Percentiles rank a stretch among this genome's conserved stretches.
Evolutionary conservation across 2,797 vertebrate genomes (phyloP).

Genomic region (Malurus splendens): DNA sequence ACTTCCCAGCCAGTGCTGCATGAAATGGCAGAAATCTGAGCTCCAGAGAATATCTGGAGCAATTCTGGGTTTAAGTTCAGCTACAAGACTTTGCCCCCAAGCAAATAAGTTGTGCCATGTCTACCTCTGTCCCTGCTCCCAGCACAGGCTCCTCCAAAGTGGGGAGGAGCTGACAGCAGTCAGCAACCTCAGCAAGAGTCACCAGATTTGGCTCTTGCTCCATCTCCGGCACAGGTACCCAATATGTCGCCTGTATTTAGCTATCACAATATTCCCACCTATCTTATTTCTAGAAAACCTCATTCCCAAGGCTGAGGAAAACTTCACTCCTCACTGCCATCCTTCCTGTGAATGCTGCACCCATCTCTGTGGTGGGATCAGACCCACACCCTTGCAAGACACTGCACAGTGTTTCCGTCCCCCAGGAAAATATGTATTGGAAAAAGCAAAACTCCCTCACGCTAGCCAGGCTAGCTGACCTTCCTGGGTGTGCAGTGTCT

Average conservation of each 20-base stretch:
- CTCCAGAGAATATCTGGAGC: neutral
- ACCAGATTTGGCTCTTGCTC: neutral
- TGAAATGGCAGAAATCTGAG: neutral
- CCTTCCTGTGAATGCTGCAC: accelerated
- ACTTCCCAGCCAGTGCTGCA: neutral
- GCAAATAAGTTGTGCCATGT: neutral
- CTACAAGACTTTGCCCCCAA: conserved; percentile 34
- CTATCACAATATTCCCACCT: neutral
- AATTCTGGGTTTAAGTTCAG: conserved; percentile 34
- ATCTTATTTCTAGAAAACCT: neutral
- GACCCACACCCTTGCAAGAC: accelerated
- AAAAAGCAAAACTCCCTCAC: neutral
- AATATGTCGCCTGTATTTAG: neutral
- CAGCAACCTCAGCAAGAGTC: neutral
- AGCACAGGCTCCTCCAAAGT: neutral
- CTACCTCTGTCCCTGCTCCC: neutral
- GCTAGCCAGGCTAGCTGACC: neutral
- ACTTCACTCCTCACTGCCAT: accelerated
- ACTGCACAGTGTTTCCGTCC: accelerated
- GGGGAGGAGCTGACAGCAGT: neutral
- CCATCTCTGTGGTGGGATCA: accelerated
- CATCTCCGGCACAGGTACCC: neutral
- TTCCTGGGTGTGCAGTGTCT: neutral
- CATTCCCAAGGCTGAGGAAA: neutral
- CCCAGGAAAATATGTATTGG: neutral